These are phyloP conservation scores for Mastomys natalensis DNA, from an alignment of 2,113 vertebrate species.

Conservation along the genomic window DNA sequence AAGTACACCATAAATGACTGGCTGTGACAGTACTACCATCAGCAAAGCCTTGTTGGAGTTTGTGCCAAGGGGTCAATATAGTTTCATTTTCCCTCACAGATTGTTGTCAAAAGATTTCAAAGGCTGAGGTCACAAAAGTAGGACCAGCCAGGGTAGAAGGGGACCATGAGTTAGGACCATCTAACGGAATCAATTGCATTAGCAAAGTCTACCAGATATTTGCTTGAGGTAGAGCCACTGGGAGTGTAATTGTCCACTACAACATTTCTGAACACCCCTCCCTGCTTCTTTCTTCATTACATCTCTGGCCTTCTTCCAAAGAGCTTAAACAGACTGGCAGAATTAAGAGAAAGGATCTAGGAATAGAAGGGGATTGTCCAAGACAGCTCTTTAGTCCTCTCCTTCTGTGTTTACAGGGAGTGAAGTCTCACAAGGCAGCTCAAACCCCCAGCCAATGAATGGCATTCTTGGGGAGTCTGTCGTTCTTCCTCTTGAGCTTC, in stretches of 20 bases:
- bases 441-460: neutral
- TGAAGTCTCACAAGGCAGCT: neutral
- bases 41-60: neutral
- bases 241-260: neutral
- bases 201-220: neutral
- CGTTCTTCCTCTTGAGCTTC: conserved; percentile 22
- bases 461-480: conserved; percentile 4
- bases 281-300: neutral
- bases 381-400: neutral
- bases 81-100: neutral
- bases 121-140: neutral
- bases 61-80: neutral
- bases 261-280: neutral
- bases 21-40: neutral
- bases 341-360: neutral
- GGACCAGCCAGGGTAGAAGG: neutral
- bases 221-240: neutral
- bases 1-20: neutral
- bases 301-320: neutral
- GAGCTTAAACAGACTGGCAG: neutral
- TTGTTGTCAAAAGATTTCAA: neutral
- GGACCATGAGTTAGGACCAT: neutral
- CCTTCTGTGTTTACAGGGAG: conserved; percentile 66
- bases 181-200: neutral
- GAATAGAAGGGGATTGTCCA: no score